Conservation (phyloP, 2,113 vertebrate genomes). For the Protomyctophum bolini region DNA sequence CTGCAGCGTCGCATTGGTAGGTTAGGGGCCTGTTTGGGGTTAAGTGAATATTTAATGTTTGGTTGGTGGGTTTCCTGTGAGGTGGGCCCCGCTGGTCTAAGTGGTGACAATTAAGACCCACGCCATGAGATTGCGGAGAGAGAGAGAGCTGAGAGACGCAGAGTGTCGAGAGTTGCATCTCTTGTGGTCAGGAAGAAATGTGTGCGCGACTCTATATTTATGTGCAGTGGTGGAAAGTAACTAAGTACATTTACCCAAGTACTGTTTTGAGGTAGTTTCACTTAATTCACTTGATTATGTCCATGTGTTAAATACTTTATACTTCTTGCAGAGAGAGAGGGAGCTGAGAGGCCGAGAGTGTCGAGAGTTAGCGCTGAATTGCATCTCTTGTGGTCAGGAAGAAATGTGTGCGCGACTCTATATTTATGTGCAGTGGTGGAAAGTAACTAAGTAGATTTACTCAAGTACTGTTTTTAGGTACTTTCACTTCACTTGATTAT, state of each 20-base stretch:
- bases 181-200: constrained; percentile 43
- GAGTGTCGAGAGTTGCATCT: constrained; percentile 55
- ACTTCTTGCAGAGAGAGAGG: constrained; percentile 38
- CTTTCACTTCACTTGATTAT: no score
- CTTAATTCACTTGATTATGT: constrained; percentile 9
- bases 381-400: constrained; percentile 55
- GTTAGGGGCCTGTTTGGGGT: constrained; percentile 55
- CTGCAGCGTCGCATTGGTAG: background rate
- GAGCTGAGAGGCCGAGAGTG: constrained; percentile 35
- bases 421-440: constrained; percentile 25
- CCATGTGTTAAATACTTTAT: no score
- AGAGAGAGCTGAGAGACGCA: constrained; percentile 22
- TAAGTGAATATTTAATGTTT: constrained; percentile 57
- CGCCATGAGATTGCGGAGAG: constrained; percentile 54
- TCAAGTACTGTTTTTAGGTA: no score
- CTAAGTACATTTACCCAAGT: no score
- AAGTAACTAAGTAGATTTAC: no score
- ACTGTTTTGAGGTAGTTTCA: no score
- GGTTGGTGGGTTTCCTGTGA: constrained; percentile 64
- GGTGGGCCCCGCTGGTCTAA: constrained; percentile 41
- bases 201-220: constrained; percentile 40
- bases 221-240: background rate
- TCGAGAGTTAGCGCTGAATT: constrained; percentile 47
- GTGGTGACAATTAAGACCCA: constrained; percentile 51
- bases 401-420: constrained; percentile 29